Percentiles rank a stretch among this genome's conserved stretches.
These are phyloP conservation scores for Philypnodon macrostomus DNA, from an alignment of 2,797 vertebrate genomes.

Conservation along the genomic window DNA sequence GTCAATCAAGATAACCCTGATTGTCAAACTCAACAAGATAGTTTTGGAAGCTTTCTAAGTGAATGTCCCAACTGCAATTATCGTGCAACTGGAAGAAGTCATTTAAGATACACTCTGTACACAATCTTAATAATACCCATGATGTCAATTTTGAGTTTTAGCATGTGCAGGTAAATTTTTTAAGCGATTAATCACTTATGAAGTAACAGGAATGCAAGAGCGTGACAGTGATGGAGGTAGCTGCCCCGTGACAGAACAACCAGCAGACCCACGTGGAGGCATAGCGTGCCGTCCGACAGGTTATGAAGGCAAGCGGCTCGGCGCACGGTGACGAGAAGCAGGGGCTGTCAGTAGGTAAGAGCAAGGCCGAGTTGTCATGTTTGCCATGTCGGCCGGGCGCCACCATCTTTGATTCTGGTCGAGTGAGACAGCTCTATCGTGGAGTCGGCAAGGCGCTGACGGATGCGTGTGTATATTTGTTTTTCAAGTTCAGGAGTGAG, in stretches of 20 bases:
- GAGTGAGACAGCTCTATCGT: slow-evolving; percentile 44
- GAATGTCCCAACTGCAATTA: slow-evolving; percentile 43
- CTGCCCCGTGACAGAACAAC: slow-evolving; percentile 54
- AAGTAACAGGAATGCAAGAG: slow-evolving; percentile 63
- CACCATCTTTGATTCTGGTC: slow-evolving; percentile 54
- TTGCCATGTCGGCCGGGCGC: slow-evolving; percentile 33
- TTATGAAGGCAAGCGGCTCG: slow-evolving; percentile 58
- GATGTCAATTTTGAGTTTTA: slow-evolving; percentile 7
- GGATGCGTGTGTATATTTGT: slow-evolving; percentile 21
- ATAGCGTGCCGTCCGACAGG: slow-evolving; percentile 54
- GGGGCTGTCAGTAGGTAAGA: slow-evolving; percentile 57
- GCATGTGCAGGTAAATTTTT: slow-evolving; percentile 11
- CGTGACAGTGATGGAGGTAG: slow-evolving; percentile 71
- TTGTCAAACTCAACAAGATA: slow-evolving; percentile 50
- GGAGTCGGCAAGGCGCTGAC: slow-evolving; percentile 26
- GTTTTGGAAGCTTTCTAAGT: slow-evolving; percentile 42
- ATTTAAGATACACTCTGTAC: too few species aligned
- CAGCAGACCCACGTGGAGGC: slow-evolving; percentile 52
- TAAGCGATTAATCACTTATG: slow-evolving; percentile 51
- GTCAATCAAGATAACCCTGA: slow-evolving; percentile 67
- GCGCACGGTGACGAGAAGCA: slow-evolving; percentile 67
- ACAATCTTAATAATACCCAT: too few species aligned
- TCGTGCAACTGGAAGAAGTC: slow-evolving; percentile 21
- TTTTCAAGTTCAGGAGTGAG: slow-evolving; percentile 1
- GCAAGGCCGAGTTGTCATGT: slow-evolving; percentile 49